Conservation (phyloP, 2,113 vertebrate genomes). For the Menidia beryllina region DNA sequence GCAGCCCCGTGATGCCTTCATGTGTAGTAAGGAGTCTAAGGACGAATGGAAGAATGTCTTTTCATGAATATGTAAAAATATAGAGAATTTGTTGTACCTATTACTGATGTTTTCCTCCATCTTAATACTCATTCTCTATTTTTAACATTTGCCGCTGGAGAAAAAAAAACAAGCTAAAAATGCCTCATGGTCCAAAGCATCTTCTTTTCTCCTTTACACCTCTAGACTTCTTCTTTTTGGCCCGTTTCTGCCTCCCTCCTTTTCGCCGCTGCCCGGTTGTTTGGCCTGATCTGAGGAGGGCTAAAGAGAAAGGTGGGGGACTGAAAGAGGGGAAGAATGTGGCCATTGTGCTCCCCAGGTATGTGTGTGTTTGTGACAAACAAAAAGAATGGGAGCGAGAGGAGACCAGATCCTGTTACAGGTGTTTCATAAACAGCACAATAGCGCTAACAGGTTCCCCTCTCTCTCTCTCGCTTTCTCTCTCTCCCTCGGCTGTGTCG, state of each 20-base stretch:
- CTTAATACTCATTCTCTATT: neutral
- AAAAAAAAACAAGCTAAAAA: neutral
- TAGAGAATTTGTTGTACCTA: neutral
- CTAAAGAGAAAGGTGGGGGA: slow-evolving; percentile 48
- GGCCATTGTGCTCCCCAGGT: slow-evolving; percentile 76
- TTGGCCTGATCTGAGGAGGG: slow-evolving; percentile 46
- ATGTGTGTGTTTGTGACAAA: slow-evolving; percentile 75
- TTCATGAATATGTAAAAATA: neutral
- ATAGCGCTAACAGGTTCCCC: slow-evolving; percentile 66
- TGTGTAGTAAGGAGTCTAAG: neutral
- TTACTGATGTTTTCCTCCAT: neutral
- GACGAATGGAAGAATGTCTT: neutral
- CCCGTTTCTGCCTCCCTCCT: slow-evolving; percentile 19
- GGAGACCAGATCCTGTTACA: slow-evolving; percentile 75
- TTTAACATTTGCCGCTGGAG: neutral
- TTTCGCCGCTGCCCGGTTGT: neutral
- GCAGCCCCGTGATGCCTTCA: neutral
- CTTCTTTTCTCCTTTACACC: slow-evolving; percentile 4
- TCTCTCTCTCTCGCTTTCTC: slow-evolving; percentile 22
- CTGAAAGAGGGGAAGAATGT: slow-evolving; percentile 70
- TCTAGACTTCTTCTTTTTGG: neutral
- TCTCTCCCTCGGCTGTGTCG: slow-evolving; percentile 34
- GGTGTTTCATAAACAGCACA: slow-evolving; percentile 81
- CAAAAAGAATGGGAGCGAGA: slow-evolving; percentile 50
- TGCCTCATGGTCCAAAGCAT: neutral